Conservation (phyloP, 2,113 vertebrate genomes). For the Paradoxurus hermaphroditus region DNA sequence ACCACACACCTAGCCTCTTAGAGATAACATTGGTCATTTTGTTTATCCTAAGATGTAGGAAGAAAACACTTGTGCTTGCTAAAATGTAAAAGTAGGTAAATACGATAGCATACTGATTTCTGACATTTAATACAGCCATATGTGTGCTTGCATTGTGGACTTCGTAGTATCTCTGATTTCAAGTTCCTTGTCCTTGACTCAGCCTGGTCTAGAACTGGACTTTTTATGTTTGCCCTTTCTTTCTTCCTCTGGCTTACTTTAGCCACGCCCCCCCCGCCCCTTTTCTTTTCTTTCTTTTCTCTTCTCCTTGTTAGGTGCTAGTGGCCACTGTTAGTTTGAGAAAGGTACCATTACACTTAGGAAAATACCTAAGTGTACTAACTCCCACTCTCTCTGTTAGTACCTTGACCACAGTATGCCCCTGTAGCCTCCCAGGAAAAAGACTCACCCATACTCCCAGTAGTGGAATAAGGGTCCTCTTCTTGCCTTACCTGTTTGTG, state of each 20-base stretch:
- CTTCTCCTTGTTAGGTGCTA: not conserved
- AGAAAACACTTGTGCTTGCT: not conserved
- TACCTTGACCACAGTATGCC: not conserved
- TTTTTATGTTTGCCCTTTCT: not conserved
- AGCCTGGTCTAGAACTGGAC: not conserved
- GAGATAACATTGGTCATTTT: not conserved
- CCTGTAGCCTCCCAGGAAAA: not conserved
- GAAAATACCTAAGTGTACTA: not conserved
- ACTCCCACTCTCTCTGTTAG: not conserved
- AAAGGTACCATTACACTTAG: not conserved
- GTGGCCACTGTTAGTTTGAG: not conserved
- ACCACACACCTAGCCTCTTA: not conserved
- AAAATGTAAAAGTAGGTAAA: not conserved
- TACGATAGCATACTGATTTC: not conserved
- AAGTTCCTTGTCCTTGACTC: slow-evolving; percentile 9
- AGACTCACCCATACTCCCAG: not conserved
- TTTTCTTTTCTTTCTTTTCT: too few species aligned
- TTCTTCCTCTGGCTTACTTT: not conserved
- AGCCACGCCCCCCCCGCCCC: not conserved
- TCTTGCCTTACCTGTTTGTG: not conserved
- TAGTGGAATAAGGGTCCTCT: not conserved
- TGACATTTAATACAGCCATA: not conserved
- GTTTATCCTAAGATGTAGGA: not conserved
- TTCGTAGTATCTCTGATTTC: not conserved
- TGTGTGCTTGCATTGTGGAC: not conserved